Percentiles rank a stretch among this genome's conserved stretches.
These are phyloP conservation scores for Tuta absoluta DNA, from an alignment of 2,888 invertebrate species.

Conservation along the genomic window DNA sequence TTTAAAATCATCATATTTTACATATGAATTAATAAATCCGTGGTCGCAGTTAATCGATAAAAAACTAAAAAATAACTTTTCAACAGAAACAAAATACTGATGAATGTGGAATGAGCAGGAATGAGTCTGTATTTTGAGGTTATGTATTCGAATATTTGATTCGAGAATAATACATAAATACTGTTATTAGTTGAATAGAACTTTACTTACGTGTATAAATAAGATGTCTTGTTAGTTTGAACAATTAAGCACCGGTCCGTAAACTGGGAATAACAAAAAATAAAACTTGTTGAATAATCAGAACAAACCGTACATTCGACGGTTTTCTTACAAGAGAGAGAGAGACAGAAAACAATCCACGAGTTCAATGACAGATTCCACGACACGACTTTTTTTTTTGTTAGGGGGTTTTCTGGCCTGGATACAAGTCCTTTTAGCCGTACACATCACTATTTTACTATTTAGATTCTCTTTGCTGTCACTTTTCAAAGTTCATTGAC, in stretches of 20 bases:
- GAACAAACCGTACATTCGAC: conserved; percentile 43
- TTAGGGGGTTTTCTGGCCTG: too few species aligned
- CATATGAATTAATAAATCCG: not conserved
- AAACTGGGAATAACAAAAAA: conserved; percentile 33
- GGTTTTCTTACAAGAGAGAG: conserved; percentile 41
- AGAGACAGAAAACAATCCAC: conserved; percentile 36
- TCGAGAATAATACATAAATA: not conserved
- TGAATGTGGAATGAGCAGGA: not conserved
- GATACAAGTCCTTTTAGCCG: too few species aligned
- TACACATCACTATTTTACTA: too few species aligned
- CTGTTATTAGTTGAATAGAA: not conserved
- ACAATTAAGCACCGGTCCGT: conserved; percentile 26
- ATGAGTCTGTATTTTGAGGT: conserved; percentile 37
- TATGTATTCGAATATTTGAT: conserved; percentile 29
- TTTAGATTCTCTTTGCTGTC: too few species aligned
- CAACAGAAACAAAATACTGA: not conserved
- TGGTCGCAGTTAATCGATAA: not conserved
- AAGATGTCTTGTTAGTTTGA: not conserved
- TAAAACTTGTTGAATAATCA: conserved; percentile 37
- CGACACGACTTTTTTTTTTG: not conserved
- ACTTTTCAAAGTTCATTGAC: too few species aligned
- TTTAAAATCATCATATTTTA: too few species aligned
- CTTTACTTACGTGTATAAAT: conserved; percentile 30
- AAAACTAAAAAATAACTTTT: not conserved
- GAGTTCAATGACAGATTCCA: conserved; percentile 15